phyloP scores from a whole-genome alignment of 2,113 vertebrate genomes.

The Theristicus caerulescens region DNA sequence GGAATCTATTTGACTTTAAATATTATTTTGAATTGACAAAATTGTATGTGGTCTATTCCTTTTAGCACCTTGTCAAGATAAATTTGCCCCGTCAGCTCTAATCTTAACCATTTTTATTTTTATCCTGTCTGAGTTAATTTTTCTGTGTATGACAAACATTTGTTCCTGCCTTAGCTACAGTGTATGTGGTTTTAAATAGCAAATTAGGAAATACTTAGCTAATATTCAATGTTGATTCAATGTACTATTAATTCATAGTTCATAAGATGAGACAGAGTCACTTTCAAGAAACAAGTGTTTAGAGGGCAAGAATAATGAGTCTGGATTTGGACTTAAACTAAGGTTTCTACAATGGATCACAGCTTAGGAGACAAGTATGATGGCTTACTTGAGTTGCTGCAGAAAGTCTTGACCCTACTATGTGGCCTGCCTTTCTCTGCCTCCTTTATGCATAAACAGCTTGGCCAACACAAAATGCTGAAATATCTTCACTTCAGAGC shows the following conservation, averaged over 20 bases:
- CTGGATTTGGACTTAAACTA: background rate
- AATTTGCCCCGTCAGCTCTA: background rate
- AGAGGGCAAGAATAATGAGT: background rate
- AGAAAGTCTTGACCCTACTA: background rate
- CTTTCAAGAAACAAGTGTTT: background rate
- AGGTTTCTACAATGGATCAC: background rate
- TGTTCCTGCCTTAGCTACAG: background rate
- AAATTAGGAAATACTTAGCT: background rate
- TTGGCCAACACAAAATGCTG: background rate
- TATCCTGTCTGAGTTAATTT: background rate
- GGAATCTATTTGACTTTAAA: background rate
- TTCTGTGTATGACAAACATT: background rate
- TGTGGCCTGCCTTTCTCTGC: background rate
- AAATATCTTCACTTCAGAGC: background rate
- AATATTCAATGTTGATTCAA: background rate
- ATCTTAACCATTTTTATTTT: background rate
- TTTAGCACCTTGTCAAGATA: background rate
- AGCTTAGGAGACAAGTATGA: background rate
- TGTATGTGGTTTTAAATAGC: background rate
- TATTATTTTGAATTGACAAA: background rate
- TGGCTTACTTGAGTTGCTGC: background rate
- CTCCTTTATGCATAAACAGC: background rate
- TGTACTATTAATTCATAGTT: background rate
- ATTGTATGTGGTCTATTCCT: accelerated
- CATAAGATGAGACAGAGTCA: background rate